These are phyloP conservation scores for Callithrix jacchus DNA, from an alignment of 2,113 vertebrate genomes.

Conservation along the genomic window DNA sequence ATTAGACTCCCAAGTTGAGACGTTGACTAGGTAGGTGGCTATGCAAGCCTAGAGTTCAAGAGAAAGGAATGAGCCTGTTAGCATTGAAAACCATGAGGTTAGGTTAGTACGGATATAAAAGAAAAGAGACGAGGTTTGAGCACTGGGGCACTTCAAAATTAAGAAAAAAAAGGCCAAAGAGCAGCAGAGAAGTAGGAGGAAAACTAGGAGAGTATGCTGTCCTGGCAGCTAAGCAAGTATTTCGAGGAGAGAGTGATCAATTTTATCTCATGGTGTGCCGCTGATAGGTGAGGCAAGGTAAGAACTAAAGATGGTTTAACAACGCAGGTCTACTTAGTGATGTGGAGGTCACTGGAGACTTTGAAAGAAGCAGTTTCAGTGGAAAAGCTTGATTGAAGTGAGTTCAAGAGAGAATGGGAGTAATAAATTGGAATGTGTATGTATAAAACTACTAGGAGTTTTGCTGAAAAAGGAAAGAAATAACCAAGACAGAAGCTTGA, in stretches of 20 bases:
- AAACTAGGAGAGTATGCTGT: not conserved
- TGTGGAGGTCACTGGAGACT: not conserved
- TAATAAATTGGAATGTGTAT: not conserved
- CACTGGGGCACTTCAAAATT: not conserved
- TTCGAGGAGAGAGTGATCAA: not conserved
- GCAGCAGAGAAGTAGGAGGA: not conserved
- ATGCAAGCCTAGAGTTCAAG: not conserved
- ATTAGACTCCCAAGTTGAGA: not conserved
- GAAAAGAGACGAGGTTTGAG: not conserved
- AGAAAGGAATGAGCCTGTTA: not conserved
- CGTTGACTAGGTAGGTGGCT: not conserved
- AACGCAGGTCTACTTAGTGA: fast-evolving
- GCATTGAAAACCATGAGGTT: not conserved
- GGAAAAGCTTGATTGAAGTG: not conserved
- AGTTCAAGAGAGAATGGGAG: not conserved
- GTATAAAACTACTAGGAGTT: not conserved
- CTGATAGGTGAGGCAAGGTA: not conserved
- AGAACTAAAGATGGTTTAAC: not conserved
- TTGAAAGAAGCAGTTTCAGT: not conserved
- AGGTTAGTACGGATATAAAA: not conserved
- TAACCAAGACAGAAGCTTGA: not conserved
- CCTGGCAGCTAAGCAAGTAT: not conserved
- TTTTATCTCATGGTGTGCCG: not conserved
- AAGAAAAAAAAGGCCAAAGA: not conserved
- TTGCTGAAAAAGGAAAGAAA: not conserved